Base-by-base conservation (phyloP, 2,113 vertebrate species). In the Rhinolophus sinicus region DNA sequence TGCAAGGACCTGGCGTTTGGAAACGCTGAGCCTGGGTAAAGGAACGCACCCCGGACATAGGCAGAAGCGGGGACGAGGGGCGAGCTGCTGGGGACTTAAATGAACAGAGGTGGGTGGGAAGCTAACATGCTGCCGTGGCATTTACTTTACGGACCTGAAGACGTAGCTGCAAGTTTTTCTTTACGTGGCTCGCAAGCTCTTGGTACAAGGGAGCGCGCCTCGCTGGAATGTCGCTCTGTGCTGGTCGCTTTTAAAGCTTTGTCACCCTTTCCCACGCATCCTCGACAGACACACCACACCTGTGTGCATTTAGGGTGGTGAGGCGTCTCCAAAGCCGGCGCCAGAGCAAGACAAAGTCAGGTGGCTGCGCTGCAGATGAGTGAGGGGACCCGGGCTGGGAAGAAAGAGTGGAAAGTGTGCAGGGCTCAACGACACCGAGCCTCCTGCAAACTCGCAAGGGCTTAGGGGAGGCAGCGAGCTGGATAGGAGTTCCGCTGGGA, bases 401-500 rank as follows among this genome's bases (percentile, higher is more conserved):
- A 78, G 58, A 30, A 47, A 38, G 35, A 58, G 67, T 21, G 0
- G 40, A n/a, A 40, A 64, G 38, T 3, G 14, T 2, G 21, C 67
- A 2, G 75, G 69, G 82, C 22, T 40, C 3, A 24, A 88, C 75
- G 54, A 47, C 28, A 14, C 22, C 0, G 11, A 6, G 44, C 64
- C 81, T 64, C 83, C 88, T 69, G 92, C 47, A 44, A 6, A 26
- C 0, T 4, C 0, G 24, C 30, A 14, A 0, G 22, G 58, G 21
- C 19, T 28, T 18, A 3, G 4, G 3, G 54, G 7, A 81, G 24
- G 50, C 40, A 19, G 77, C 8, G 72, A 24, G 13, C 24, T 0
- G 8, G 44, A 30, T 26, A 1, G 0, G 13, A 58, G 30, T n/a
- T 67, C n/a, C 6, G 58, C 3, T 3, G 5, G 9, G 26, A 22